These are phyloP conservation scores for Marmota monax DNA, from an alignment of 2,113 vertebrate species.

Conservation along the genomic window DNA sequence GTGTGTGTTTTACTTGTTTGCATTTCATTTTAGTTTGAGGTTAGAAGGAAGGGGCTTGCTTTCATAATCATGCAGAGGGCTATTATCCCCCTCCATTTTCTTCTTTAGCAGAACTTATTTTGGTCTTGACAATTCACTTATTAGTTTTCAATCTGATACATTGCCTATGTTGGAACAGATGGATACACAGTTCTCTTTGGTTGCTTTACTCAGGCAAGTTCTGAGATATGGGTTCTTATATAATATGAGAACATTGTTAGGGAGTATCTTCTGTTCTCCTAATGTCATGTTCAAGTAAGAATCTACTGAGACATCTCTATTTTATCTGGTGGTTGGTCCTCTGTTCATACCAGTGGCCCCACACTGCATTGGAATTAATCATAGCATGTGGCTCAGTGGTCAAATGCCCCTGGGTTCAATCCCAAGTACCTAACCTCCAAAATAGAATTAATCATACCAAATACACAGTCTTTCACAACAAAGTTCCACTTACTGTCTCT, in stretches of 20 bases:
- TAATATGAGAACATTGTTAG: background rate
- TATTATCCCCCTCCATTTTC: background rate
- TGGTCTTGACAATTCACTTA: background rate
- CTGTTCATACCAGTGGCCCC: background rate
- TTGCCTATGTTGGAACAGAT: background rate
- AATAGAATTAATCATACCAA: background rate
- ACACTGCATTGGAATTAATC: background rate
- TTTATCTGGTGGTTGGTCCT: background rate
- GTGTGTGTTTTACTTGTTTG: slow-evolving; percentile 24
- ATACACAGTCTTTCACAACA: background rate
- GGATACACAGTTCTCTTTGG: slow-evolving; percentile 20
- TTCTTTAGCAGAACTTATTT: slow-evolving; percentile 24
- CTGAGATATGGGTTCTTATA: background rate
- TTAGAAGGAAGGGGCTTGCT: background rate
- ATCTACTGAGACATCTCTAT: slow-evolving; percentile 32
- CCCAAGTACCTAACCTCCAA: too few relatives aligned
- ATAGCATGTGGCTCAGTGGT: background rate
- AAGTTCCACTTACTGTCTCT: slow-evolving; percentile 11
- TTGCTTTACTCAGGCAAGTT: background rate
- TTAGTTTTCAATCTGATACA: slow-evolving; percentile 22
- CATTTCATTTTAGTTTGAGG: slow-evolving; percentile 52
- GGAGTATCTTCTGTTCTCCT: background rate
- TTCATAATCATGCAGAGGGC: background rate
- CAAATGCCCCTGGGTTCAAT: too few relatives aligned
- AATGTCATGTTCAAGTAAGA: background rate